These are phyloP conservation scores for Pandemis cinnamomeana DNA, from an alignment of 2,888 invertebrate genomes.

Conservation along the genomic window DNA sequence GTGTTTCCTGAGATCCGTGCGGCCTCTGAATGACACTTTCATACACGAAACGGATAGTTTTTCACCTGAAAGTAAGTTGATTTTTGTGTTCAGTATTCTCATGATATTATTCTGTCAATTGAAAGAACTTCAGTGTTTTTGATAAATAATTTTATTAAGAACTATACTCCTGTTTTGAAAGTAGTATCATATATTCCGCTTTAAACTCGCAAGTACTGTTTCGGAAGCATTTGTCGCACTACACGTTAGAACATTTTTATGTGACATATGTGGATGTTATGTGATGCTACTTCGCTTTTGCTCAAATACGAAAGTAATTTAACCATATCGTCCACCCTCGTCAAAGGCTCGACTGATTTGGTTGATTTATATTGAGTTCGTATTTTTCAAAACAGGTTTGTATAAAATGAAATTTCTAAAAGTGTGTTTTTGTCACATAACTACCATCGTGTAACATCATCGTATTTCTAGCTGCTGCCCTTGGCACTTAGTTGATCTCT, in stretches of 20 bases:
- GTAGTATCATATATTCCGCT: neutral
- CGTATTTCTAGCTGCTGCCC: no score
- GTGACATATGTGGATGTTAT: neutral
- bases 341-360: no score
- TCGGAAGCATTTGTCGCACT: neutral
- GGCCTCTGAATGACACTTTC: slow-evolving; percentile 61
- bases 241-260: neutral
- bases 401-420: no score
- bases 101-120: slow-evolving; percentile 40
- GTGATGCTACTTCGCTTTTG: neutral
- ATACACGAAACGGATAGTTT: slow-evolving; percentile 66
- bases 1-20: slow-evolving; percentile 72
- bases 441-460: no score
- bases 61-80: slow-evolving; percentile 65
- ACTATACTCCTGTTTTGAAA: neutral
- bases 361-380: no score
- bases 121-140: slow-evolving; percentile 21
- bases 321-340: neutral
- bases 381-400: no score
- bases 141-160: neutral
- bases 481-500: no score
- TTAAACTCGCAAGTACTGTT: neutral
- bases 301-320: no score
- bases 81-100: slow-evolving; percentile 40
- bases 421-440: no score